These are phyloP conservation scores for Girardia tigrina DNA, from an alignment of 2,888 invertebrate species.

Conservation along the genomic window DNA sequence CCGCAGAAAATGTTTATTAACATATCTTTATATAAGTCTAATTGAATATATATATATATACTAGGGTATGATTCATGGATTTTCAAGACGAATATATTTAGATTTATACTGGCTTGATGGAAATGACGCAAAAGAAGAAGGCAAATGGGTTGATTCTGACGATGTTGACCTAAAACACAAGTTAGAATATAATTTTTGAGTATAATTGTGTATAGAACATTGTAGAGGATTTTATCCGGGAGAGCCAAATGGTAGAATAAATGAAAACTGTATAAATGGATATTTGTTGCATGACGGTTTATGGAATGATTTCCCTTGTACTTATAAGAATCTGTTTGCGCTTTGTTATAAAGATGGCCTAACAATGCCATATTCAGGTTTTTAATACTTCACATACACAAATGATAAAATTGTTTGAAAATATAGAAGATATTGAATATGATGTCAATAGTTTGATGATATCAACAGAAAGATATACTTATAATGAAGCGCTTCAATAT, in stretches of 20 bases:
- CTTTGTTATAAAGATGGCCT: neutral
- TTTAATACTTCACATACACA: no score
- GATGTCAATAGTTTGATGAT: neutral
- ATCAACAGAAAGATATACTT: neutral
- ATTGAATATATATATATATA: neutral
- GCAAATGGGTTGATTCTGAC: neutral
- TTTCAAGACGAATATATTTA: neutral
- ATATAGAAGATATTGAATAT: neutral
- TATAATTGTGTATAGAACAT: neutral
- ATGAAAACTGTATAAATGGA: neutral
- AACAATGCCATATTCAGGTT: slow-evolving; percentile 3
- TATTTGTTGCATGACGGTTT: neutral
- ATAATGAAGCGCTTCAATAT: neutral
- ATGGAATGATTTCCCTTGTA: slow-evolving; percentile 8
- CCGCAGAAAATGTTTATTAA: neutral
- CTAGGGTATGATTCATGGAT: neutral
- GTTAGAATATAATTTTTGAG: neutral
- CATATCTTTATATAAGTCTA: neutral
- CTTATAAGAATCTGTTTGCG: neutral
- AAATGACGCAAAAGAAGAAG: neutral
- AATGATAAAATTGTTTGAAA: no score
- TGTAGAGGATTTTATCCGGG: slow-evolving; percentile 12
- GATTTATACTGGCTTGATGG: slow-evolving; percentile 11
- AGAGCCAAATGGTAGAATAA: neutral
- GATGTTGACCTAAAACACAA: neutral